Evolutionary conservation across 2,888 invertebrate species (phyloP).

Genomic region (Germaria angustata): DNA sequence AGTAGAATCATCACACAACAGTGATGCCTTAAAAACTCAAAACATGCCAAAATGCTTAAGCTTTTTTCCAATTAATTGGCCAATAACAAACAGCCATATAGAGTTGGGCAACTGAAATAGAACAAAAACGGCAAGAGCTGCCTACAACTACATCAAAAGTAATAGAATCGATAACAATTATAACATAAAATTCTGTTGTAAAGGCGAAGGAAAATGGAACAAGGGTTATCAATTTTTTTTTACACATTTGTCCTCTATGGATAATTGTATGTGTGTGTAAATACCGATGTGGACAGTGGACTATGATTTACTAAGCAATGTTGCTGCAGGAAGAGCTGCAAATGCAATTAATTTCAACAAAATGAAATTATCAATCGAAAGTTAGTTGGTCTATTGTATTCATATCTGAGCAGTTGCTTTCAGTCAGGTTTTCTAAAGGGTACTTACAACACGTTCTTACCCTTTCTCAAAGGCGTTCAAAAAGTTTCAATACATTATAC

Average conservation of each 20-base stretch:
- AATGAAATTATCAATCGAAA: no score
- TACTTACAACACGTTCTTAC: no score
- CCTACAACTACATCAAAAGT: constrained; percentile 14
- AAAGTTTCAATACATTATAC: no score
- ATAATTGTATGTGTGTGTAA: neutral
- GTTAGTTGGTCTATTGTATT: no score
- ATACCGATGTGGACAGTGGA: neutral
- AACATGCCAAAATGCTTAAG: constrained; percentile 69
- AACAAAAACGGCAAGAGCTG: constrained; percentile 11
- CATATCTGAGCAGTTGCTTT: no score
- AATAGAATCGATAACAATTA: constrained; percentile 46
- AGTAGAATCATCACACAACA: constrained; percentile 35
- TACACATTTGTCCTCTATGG: constrained; percentile 1
- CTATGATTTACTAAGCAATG: neutral
- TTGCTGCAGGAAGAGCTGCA: neutral
- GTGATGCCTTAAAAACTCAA: constrained; percentile 68
- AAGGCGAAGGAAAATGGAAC: constrained; percentile 45
- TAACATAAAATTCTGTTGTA: constrained; percentile 28
- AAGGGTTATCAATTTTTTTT: constrained; percentile 8
- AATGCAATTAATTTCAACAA: no score
- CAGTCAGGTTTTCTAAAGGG: no score
- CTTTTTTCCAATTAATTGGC: constrained; percentile 66
- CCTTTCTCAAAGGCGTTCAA: no score
- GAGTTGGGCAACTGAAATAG: constrained; percentile 39
- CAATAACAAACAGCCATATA: constrained; percentile 62